Conservation (phyloP, 2,888 invertebrate species). For the Augochlorella aurata region DNA sequence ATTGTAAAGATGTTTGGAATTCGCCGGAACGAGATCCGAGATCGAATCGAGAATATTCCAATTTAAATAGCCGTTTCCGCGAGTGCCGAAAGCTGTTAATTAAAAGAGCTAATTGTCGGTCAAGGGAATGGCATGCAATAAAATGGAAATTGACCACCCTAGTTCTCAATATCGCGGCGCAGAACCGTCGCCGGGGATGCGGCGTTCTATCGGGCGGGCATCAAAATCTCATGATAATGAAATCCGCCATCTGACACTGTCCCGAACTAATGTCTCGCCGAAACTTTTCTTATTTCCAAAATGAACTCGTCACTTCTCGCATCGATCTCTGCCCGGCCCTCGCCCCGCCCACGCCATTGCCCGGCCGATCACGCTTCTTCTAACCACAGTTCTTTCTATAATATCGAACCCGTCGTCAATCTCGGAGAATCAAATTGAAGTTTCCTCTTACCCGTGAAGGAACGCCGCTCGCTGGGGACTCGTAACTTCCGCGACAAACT, state of each 20-base stretch:
- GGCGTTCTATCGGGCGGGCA: slow-evolving; percentile 38
- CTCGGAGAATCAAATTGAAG: slow-evolving; percentile 65
- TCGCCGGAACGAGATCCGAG: background rate
- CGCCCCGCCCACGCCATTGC: background rate
- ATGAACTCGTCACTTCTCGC: slow-evolving; percentile 61
- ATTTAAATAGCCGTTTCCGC: background rate
- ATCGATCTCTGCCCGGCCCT: slow-evolving; percentile 55
- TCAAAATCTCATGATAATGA: slow-evolving; percentile 49
- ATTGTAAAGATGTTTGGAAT: background rate
- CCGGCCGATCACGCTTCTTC: slow-evolving; percentile 5
- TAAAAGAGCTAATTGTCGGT: background rate
- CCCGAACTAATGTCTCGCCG: slow-evolving; percentile 31
- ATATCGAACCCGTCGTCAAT: slow-evolving; percentile 51
- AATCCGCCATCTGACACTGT: slow-evolving; percentile 61
- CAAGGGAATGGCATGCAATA: background rate
- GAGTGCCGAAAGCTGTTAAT: background rate
- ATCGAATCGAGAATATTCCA: background rate
- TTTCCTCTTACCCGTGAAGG: slow-evolving; percentile 47
- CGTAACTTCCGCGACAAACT: slow-evolving; percentile 43
- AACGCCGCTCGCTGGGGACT: slow-evolving; percentile 35
- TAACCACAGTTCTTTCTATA: slow-evolving; percentile 13
- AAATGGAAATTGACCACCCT: slow-evolving; percentile 21
- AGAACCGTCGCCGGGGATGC: background rate
- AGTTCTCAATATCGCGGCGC: slow-evolving; percentile 5
- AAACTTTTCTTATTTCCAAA: slow-evolving; percentile 68